Evolutionary conservation across 2,797 vertebrate species (phyloP), one percentile per base, ranked within the genome.

Genomic region (Meriones psammophilus): DNA sequence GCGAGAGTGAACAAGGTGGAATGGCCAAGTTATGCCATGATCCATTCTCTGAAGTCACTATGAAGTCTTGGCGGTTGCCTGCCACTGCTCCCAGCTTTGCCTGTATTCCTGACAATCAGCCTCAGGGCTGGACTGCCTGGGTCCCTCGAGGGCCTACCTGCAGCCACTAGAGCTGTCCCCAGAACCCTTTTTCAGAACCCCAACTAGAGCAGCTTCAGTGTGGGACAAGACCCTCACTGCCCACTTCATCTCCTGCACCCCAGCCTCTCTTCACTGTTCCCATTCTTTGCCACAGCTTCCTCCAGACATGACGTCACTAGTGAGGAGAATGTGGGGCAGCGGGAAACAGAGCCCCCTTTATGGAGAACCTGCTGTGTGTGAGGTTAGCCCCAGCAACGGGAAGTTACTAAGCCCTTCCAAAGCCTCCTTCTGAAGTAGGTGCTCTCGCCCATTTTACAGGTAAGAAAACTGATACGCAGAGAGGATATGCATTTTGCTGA

Each of bases 261-360:
- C 17, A 60, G 9, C 26, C 0, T 60, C 64, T 33, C 77, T 68
- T 56, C 33, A 54, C 60, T n/a, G n/a, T 1, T 3, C 3, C 8
- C 0, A 0, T 2, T 20, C 39, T 7, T 0, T 0, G 42, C 28
- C 74, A 2, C 10, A 24, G 33, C 50, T 46, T 76, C n/a, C 10
- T 74, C 78, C 46, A 39, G 46, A 42, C 50, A 64, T 0, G 28
- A 54, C 9, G 36, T 30, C n/a, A 7, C n/a, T 26, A 54, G 88
- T 0, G 5, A 24, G 0, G n/a, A 78, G 78, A 14, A 3, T 1
- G 0, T 15, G 26, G 28, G 24, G 50, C 69, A 39, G 20, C 64
- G 36, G 84, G 78, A 9, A n/a, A 39, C 9, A 0, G 28, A 9
- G 12, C 28, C 24, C 46, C 1, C 60, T 60, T 42, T 18, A 18